Percentiles rank a stretch among this genome's conserved stretches.
phyloP scores from a whole-genome alignment of 53 echinoderm and acorn worm genomes.

The Crossaster papposus region DNA sequence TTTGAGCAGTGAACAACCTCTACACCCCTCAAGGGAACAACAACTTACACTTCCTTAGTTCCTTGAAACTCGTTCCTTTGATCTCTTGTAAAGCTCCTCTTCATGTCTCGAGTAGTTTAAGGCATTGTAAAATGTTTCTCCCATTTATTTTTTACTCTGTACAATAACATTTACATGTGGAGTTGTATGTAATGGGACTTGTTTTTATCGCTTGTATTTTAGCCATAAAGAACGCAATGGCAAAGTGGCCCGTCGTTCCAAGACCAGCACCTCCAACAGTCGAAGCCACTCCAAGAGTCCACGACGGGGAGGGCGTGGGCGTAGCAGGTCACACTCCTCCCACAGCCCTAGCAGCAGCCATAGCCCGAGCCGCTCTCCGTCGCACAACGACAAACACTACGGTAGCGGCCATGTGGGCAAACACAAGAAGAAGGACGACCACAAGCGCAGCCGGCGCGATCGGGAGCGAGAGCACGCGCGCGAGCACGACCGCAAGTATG shows the following conservation, averaged over 20 bases:
- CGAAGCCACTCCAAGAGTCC: slow-evolving; percentile 68
- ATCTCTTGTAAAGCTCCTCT: too few relatives aligned
- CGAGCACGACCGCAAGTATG: slow-evolving; percentile 34
- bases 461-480: slow-evolving; percentile 16
- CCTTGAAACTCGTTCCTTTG: too few relatives aligned
- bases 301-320: slow-evolving; percentile 61
- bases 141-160: too few relatives aligned
- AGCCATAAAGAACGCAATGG: slow-evolving; percentile 84
- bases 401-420: slow-evolving; percentile 12
- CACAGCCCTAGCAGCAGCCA: slow-evolving; percentile 62
- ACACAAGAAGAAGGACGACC: slow-evolving; percentile 62
- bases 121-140: too few relatives aligned
- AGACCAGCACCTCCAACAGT: slow-evolving; percentile 56
- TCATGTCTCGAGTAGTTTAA: too few relatives aligned
- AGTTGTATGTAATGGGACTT: neutral
- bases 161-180: neutral
- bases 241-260: slow-evolving; percentile 55
- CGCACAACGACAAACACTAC: slow-evolving; percentile 59
- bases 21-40: too few relatives aligned
- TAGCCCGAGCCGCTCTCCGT: slow-evolving; percentile 60
- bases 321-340: slow-evolving; percentile 58
- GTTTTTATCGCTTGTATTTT: slow-evolving; percentile 12
- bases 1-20: too few relatives aligned
- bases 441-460: slow-evolving; percentile 63
- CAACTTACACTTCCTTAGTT: too few relatives aligned